Conservation (phyloP, 1,140 invertebrate species). For the Diprion similis region DNA sequence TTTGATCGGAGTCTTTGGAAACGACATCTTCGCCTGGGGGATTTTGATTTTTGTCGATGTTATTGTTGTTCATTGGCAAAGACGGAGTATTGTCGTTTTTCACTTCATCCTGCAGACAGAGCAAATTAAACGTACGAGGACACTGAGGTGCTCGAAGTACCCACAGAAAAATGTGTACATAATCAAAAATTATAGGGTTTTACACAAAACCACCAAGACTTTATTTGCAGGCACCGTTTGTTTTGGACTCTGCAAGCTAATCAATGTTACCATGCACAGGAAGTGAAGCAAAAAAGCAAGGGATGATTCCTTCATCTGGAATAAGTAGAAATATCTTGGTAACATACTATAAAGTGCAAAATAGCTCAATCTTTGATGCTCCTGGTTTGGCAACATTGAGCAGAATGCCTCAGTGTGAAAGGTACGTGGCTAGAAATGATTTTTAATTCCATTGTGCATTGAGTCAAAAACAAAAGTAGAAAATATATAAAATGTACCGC, state of each 20-base stretch:
- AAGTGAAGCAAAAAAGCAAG: too few species aligned
- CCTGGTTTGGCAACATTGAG: not conserved
- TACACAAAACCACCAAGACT: too few species aligned
- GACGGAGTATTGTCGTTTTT: conserved; percentile 44
- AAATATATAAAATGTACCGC: too few species aligned
- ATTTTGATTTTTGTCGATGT: conserved; percentile 55
- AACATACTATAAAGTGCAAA: too few species aligned
- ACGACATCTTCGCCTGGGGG: conserved; percentile 25
- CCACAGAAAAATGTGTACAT: not conserved
- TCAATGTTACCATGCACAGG: too few species aligned
- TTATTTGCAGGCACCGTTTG: too few species aligned
- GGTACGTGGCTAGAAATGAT: not conserved
- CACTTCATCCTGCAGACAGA: conserved; percentile 44
- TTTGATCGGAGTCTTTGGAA: not conserved
- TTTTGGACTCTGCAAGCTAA: too few species aligned
- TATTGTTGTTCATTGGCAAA: conserved; percentile 43
- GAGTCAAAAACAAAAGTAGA: too few species aligned
- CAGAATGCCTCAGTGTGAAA: not conserved
- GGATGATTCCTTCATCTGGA: too few species aligned
- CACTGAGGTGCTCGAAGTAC: not conserved
- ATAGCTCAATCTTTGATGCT: not conserved
- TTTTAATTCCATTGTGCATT: too few species aligned
- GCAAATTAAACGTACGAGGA: conserved; percentile 34
- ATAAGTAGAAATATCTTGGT: too few species aligned
- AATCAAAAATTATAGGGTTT: too few species aligned